Conservation (phyloP, 37 sponge, comb jelly and placozoan genomes). For the Cliona cf. orientalis region DNA sequence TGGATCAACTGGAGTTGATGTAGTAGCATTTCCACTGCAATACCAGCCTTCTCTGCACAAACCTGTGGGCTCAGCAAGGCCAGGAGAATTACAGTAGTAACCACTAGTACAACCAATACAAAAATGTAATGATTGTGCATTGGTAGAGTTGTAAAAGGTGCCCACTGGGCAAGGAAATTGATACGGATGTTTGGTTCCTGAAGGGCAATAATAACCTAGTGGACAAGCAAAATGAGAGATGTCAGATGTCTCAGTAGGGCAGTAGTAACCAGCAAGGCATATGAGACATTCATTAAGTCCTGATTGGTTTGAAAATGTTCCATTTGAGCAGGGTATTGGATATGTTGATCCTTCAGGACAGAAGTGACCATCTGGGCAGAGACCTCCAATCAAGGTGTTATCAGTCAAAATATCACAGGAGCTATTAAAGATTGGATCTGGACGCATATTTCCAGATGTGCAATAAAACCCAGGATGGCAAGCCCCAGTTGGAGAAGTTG, state of each 20-base stretch:
- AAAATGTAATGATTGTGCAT: too few species aligned
- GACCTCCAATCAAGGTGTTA: neutral
- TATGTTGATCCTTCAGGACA: constrained; percentile 7
- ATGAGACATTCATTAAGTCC: neutral
- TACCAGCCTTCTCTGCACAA: too few species aligned
- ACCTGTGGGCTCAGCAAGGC: too few species aligned
- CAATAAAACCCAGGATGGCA: neutral
- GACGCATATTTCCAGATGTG: neutral
- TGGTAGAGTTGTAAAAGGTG: too few species aligned
- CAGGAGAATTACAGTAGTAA: too few species aligned
- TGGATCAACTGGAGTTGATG: too few species aligned
- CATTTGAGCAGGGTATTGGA: neutral
- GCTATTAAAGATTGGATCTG: neutral
- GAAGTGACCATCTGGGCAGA: neutral
- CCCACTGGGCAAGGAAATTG: neutral
- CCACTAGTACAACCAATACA: too few species aligned
- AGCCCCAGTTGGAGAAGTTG: neutral
- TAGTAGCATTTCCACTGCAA: too few species aligned
- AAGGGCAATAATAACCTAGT: neutral
- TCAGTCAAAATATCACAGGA: too few species aligned
- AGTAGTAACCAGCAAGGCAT: neutral
- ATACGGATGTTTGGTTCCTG: neutral
- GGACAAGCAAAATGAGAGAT: neutral
- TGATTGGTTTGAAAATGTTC: neutral
- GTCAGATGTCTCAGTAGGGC: neutral